Evolutionary conservation across 2,888 invertebrate genomes (phyloP), one percentile per base, ranked within the genome.

Genomic region (Lomographa bimaculata): DNA sequence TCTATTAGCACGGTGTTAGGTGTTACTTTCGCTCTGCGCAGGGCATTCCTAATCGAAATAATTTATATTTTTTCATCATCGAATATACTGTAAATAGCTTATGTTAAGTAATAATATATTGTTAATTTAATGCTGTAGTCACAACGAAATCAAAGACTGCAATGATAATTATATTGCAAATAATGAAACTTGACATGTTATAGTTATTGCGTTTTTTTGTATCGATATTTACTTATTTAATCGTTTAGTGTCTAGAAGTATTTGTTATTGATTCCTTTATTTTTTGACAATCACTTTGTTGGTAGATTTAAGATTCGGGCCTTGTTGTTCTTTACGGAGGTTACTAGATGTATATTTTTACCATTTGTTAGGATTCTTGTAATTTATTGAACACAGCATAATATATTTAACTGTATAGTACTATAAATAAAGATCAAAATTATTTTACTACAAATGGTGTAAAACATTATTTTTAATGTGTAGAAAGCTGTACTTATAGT

Each of bases 111-210:
- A 36, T 51, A 50, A 66, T 60, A 55, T n/a, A 54, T 51, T 59
- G 60, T 58, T 71, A 71, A 60, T 63, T 64, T 67, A 70, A 81
- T 75, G 78, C 83, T 84, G 75, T 89, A 85, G 87, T 89, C 87
- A 86, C 89, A 87, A 87, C 79, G 85, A 83, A 85, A 80, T 79
- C 78, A 83, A 87, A 89, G 87, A 89, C 87, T 87, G 87, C 86
- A 63, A 73, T 81, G 82, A 71, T 30, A 17, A 38, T 25, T 14
- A 12, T 21, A 7, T 40, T 40, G 32, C 24, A 28, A 35, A 79
- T 80, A 64, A 54, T 44, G 33, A 35, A 47, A 49, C 66, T 76
- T 79, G 78, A 84, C 71, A 70, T 76, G 73, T 78, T 75, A 65
- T 60, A 57, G 43, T 48, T 52, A 42, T 36, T 39, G 32, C 37